Evolutionary conservation across 2,797 vertebrate genomes (phyloP).

Genomic region (Cirrhinus molitorella): DNA sequence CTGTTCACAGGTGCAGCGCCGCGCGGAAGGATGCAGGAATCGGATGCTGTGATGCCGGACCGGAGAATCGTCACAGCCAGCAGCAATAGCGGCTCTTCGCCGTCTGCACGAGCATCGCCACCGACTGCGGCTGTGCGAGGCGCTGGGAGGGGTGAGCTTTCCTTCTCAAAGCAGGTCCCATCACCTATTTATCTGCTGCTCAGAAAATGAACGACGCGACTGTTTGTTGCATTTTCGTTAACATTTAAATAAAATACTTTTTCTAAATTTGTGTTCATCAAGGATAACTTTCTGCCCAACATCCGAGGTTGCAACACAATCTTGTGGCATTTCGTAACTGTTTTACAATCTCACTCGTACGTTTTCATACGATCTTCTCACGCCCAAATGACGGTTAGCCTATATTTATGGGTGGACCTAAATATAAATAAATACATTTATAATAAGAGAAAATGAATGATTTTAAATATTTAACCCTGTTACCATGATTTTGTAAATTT

Average conservation of each 20-base stretch:
- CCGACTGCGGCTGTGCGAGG: conserved; percentile 77
- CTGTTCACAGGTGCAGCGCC: conserved; percentile 65
- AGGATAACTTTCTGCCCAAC: not conserved
- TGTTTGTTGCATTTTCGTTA: not conserved
- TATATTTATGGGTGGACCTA: no score
- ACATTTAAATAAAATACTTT: not conserved
- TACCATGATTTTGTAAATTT: no score
- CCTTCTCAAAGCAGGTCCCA: conserved; percentile 58
- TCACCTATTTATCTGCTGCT: conserved; percentile 29
- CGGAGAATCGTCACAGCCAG: conserved; percentile 48
- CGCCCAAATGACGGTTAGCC: no score
- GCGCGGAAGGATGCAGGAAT: conserved; percentile 41
- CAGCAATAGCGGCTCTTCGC: conserved; percentile 65
- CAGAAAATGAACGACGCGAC: not conserved
- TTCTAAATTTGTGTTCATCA: not conserved
- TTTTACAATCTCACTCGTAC: not conserved
- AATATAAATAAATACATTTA: no score
- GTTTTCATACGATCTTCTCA: no score
- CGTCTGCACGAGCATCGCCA: conserved; percentile 71
- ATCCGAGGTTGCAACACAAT: not conserved
- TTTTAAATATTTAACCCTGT: no score
- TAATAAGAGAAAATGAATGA: no score
- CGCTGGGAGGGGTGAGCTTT: conserved; percentile 55
- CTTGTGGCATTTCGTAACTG: not conserved
- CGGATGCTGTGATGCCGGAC: conserved; percentile 57